Conservation (phyloP, 2,113 vertebrate species). For the Melanerpes aurifrons region DNA sequence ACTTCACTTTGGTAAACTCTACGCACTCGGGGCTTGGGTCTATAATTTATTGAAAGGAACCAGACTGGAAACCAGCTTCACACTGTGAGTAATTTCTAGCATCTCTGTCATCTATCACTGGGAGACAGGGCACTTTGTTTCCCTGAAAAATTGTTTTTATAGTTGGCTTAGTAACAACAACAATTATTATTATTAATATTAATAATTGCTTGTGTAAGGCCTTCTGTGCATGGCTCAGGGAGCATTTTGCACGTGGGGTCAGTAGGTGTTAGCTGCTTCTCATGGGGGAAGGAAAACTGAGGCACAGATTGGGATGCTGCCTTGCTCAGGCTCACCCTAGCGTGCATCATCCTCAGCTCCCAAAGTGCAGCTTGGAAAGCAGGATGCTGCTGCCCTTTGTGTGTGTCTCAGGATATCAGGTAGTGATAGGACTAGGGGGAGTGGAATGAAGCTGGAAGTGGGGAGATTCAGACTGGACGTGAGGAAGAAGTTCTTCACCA, state of each 20-base stretch:
- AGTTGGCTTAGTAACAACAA: constrained; percentile 63
- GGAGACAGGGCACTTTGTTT: constrained; percentile 66
- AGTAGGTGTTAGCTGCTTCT: not conserved
- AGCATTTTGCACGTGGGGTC: not conserved
- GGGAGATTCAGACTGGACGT: no score
- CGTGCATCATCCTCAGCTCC: not conserved
- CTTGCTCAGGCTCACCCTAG: not conserved
- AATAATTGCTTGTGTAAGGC: constrained; percentile 56
- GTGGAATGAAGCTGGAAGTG: no score
- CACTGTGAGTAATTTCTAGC: constrained; percentile 71
- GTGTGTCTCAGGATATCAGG: not conserved
- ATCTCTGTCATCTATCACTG: constrained; percentile 45
- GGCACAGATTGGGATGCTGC: not conserved
- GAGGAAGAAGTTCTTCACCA: no score
- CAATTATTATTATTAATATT: constrained; percentile 73
- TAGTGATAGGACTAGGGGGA: no score
- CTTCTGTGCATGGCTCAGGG: not conserved
- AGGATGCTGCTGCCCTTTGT: not conserved
- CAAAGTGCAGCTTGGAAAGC: not conserved
- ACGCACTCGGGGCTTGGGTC: not conserved
- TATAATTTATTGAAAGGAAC: constrained; percentile 71
- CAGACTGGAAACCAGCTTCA: constrained; percentile 66
- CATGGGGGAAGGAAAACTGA: not conserved
- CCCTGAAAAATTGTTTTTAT: constrained; percentile 70
- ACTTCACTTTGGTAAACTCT: constrained; percentile 38